Percentiles rank a stretch among this genome's conserved stretches.
Evolutionary conservation across 2,888 invertebrate genomes (phyloP).

Genomic region (Halictus ligatus): DNA sequence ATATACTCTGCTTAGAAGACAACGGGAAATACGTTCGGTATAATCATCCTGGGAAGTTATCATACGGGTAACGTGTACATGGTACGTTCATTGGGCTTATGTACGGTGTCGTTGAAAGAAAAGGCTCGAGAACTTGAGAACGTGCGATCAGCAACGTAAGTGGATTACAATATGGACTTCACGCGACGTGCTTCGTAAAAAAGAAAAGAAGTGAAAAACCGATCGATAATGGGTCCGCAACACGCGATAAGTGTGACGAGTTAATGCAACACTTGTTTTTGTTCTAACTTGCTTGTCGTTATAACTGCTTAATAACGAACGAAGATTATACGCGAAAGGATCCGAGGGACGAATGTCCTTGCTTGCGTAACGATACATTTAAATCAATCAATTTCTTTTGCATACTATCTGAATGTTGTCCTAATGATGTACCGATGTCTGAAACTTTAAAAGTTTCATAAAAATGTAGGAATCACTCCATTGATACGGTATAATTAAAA

Average conservation of each 20-base stretch:
- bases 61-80: constrained; percentile 38
- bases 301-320: neutral
- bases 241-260: neutral
- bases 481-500: too few relatives aligned
- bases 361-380: neutral
- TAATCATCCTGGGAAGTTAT: constrained; percentile 23
- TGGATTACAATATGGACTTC: neutral
- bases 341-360: neutral
- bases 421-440: neutral
- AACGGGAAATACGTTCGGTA: constrained; percentile 34
- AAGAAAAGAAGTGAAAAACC: neutral
- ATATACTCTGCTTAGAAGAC: constrained; percentile 28
- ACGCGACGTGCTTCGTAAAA: neutral
- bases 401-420: neutral
- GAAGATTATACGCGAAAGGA: neutral
- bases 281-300: neutral
- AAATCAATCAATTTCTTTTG: neutral
- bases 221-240: neutral
- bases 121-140: neutral
- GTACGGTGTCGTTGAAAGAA: constrained; percentile 21
- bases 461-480: too few relatives aligned
- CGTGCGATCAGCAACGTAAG: neutral
- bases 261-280: neutral
- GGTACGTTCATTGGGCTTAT: constrained; percentile 25
- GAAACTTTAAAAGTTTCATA: too few relatives aligned